phyloP scores from a whole-genome alignment of 1,140 invertebrate genomes.

The Arion vulgaris region DNA sequence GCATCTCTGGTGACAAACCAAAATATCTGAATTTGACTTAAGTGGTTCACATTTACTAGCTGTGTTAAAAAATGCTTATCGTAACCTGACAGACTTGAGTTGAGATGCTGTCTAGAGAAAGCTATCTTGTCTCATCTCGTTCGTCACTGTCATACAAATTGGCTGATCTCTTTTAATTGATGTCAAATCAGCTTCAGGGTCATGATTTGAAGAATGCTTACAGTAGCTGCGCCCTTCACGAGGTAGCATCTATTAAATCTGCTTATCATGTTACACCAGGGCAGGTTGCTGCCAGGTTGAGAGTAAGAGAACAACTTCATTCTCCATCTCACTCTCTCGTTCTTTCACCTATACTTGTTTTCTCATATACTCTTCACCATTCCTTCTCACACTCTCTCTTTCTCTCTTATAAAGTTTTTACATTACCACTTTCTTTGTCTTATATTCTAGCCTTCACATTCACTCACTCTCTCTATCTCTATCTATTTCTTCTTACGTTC shows the following conservation, averaged over 20 bases:
- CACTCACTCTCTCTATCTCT: too few species aligned
- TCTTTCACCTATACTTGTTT: too few species aligned
- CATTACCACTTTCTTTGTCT: too few species aligned
- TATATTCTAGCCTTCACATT: too few species aligned
- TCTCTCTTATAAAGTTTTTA: too few species aligned
- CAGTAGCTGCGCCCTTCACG: too few species aligned
- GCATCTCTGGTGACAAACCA: neutral
- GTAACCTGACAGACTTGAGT: neutral
- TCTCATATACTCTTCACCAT: too few species aligned
- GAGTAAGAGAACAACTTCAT: too few species aligned
- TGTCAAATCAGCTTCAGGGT: neutral
- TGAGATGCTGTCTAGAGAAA: neutral
- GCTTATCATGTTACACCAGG: neutral
- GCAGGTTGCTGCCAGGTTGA: neutral
- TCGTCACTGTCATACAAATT: constrained; percentile 10
- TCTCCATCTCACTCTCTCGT: too few species aligned
- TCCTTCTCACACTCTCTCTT: too few species aligned
- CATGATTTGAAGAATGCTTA: neutral
- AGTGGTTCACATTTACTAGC: neutral
- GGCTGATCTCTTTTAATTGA: neutral
- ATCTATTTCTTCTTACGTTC: too few species aligned
- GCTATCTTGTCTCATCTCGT: neutral
- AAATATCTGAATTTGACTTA: neutral
- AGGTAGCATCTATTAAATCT: neutral
- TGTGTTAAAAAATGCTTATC: neutral